Base-by-base conservation (phyloP, 2,113 vertebrate species). In the Platycercus adscitus region DNA sequence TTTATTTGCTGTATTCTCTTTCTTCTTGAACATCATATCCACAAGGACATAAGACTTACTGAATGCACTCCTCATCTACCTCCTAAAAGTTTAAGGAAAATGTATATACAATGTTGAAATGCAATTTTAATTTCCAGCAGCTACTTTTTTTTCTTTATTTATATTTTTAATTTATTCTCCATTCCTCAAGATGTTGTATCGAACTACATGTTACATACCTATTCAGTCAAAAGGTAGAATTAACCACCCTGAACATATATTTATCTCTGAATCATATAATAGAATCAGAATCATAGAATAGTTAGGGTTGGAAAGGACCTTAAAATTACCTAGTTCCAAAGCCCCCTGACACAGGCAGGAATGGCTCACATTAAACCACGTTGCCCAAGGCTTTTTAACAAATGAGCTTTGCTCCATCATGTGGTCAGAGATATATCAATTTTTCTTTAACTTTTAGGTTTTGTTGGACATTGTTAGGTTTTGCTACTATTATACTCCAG, bases 391-490 rank as follows among this genome's bases (percentile, higher is more conserved):
- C 16, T 61, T 26, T 89, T 75, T 23, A 84, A 56, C 24, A 47
- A 6, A 2, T 81, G 25, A 84, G 25, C 12, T 65, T 83, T 70
- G 8, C 13, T 81, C 26, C 72, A 44, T 76, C 65, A 69, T 9
- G 0, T 39, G 5, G 23, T 41, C 20, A 89, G 55, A 91, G 23
- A 20, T 78, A 66, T 6, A 35, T 3, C 0, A 0, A 28, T 81
- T 79, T 75, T 52, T 68, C 35, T 71, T 69, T 65, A 53, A n/a
- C 13, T 58, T 46, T 35, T 35, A 75, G 11, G 15, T 46, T 66
- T 81, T 68, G 3, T 37, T 68, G 17, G n/a, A 75, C 17, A 10
- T 28, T 41, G 29, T 46, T 63, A 41, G 16, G 6, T 33, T 89
- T 72, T 39, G 19, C 13, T 88, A 20, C 13, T 16, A 43, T 19